A percentile compares a stretch with the other conserved stretches of the same genome.
phyloP scores from a whole-genome alignment of 2,797 vertebrate species.

The Pseudopleuronectes americanus region DNA sequence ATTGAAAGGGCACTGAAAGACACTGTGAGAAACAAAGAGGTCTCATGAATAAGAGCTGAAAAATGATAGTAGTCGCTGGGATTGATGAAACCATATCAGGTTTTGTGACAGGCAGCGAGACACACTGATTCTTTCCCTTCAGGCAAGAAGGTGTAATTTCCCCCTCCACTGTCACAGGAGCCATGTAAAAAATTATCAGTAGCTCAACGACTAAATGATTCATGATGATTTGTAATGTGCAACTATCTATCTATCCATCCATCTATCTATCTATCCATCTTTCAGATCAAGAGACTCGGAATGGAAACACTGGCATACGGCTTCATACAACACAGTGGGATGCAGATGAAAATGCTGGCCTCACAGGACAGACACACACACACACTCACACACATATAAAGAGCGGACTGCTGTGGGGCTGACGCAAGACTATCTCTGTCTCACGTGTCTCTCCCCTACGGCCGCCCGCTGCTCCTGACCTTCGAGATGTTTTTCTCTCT shows the following conservation, averaged over 20 bases:
- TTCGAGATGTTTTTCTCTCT: conserved; percentile 86
- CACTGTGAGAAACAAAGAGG: conserved; percentile 70
- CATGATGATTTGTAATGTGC: conserved; percentile 47
- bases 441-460: conserved; percentile 83
- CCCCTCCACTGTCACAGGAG: conserved; percentile 75
- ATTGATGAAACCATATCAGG: conserved; percentile 79
- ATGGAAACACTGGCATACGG: conserved; percentile 65
- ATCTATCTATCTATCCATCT: conserved; percentile 23
- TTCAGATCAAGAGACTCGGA: conserved; percentile 47
- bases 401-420: conserved; percentile 80
- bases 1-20: conserved; percentile 76
- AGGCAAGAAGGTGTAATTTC: conserved; percentile 79
- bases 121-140: conserved; percentile 76
- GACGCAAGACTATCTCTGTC: conserved; percentile 85
- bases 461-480: conserved; percentile 87
- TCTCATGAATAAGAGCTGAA: conserved; percentile 75
- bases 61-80: conserved; percentile 76
- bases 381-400: conserved; percentile 50
- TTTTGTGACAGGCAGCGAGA: conserved; percentile 75
- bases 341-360: conserved; percentile 79
- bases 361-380: conserved; percentile 70
- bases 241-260: conserved; percentile 33
- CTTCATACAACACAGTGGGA: conserved; percentile 68
- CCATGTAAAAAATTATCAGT: conserved; percentile 73
- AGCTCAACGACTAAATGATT: conserved; percentile 64